These are phyloP conservation scores for Lymantria dispar DNA, from an alignment of 2,888 invertebrate species.

Conservation along the genomic window DNA sequence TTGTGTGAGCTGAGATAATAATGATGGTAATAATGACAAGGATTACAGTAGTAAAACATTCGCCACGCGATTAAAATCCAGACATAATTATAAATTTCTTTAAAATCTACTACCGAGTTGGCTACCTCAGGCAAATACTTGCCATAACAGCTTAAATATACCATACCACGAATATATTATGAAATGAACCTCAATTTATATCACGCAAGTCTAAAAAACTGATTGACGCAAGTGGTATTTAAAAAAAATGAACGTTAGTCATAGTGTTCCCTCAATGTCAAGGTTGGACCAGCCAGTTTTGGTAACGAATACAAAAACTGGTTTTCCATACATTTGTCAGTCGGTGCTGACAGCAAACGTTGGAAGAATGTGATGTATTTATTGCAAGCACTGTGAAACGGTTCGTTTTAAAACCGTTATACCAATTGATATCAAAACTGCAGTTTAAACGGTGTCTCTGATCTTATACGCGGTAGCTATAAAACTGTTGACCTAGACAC, in stretches of 20 bases:
- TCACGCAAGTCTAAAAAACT: slow-evolving; percentile 36
- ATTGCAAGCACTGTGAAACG: slow-evolving; percentile 24
- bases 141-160: slow-evolving; percentile 21
- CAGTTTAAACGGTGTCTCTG: slow-evolving; percentile 25
- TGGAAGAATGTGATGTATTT: slow-evolving; percentile 26
- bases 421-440: slow-evolving; percentile 8
- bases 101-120: slow-evolving; percentile 9
- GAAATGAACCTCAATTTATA: slow-evolving; percentile 32
- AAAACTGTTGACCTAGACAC: slow-evolving; percentile 14
- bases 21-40: too few relatives aligned
- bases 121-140: slow-evolving; percentile 31
- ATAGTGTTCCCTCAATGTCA: slow-evolving; percentile 70
- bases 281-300: slow-evolving; percentile 57
- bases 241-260: slow-evolving; percentile 50
- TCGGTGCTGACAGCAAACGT: slow-evolving; percentile 33
- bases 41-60: background rate
- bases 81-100: slow-evolving; percentile 20
- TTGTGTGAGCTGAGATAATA: too few relatives aligned
- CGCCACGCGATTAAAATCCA: slow-evolving; percentile 10
- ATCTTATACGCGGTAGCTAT: slow-evolving; percentile 12
- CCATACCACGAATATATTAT: slow-evolving; percentile 28
- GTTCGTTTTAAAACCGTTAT: slow-evolving; percentile 26
- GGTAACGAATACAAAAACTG: slow-evolving; percentile 52
- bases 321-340: slow-evolving; percentile 57
- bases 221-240: slow-evolving; percentile 35